Base-by-base conservation (phyloP, 1,140 invertebrate genomes). In the Pollicipes pollicipes region DNA sequence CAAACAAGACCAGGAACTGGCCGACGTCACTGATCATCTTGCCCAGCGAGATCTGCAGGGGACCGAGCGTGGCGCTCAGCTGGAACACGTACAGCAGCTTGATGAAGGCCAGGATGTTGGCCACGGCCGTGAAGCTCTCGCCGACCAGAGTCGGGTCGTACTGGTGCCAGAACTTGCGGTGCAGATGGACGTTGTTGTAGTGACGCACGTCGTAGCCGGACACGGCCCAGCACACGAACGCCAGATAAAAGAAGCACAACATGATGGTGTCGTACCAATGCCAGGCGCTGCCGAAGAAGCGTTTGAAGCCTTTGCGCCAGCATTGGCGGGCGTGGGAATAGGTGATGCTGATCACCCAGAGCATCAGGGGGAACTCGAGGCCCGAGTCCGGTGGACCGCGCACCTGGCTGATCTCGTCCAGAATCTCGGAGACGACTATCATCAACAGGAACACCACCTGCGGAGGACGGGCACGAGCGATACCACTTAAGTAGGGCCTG, bases 121-220 rank as follows among this genome's bases (percentile, higher is more conserved):
- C 94, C 26, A 90, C 93, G 21, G 94, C 92, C 80, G 97, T 97
- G 24, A 97, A 81, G 28, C 93, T 93, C 78, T 97, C 95, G 8
- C 93, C 90, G 64, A 98, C 91, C 0, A 98, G 82, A 77, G 96
- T 94, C 0, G 93, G 92, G 81, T 97, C 94, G 78, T 91, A 97
- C 24, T 90, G 88, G 76, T 94, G 83, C 95, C 95, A 98, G 37
- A 13, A 45, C 24, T 45, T 45, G 37, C 63, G 63, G 6, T 64
- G 10, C 27, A 64, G 27, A n/a, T 64, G 63, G 4, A 64, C 63
- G 27, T 64, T 64, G 63, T 64, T 21, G 63, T 64, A 64, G 63
- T n/a, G 63, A 16, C 63, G 63, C 21, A 64, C 63, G 21, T 64
- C 63, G 63, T 27, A n/a, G 10, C 6, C 27, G 4, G 21, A 24